Percentiles rank a stretch among this genome's conserved stretches.
These are phyloP conservation scores for Sprattus sprattus DNA, from an alignment of 2,113 vertebrate genomes.

Conservation along the genomic window DNA sequence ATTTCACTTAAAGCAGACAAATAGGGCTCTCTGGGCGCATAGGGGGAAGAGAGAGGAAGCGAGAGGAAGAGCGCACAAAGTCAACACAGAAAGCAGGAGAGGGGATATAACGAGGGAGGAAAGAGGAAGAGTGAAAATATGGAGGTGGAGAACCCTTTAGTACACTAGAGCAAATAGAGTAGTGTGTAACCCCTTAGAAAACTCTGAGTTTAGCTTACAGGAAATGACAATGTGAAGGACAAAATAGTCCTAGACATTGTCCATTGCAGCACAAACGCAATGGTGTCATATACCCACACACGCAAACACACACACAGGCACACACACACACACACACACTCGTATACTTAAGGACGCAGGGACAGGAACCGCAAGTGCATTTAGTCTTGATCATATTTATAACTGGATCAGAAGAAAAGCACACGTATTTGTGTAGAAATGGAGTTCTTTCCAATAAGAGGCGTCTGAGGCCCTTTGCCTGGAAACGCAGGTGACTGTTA, in stretches of 20 bases:
- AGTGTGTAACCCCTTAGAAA: neutral
- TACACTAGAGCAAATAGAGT: neutral
- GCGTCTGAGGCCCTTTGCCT: slow-evolving; percentile 25
- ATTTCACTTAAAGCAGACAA: slow-evolving; percentile 97
- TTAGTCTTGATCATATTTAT: slow-evolving; percentile 52
- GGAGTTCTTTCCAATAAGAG: slow-evolving; percentile 34
- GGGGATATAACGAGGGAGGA: slow-evolving; percentile 43
- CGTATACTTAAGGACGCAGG: neutral
- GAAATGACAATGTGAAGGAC: neutral
- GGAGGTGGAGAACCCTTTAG: neutral
- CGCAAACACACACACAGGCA: neutral
- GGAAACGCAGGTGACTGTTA: slow-evolving; percentile 35
- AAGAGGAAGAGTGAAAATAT: neutral
- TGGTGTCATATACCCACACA: neutral
- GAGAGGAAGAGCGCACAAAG: neutral
- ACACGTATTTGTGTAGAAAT: slow-evolving; percentile 4
- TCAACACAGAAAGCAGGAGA: neutral
- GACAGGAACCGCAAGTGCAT: neutral
- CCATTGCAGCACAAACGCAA: slow-evolving; percentile 26
- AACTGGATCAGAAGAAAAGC: slow-evolving; percentile 54
- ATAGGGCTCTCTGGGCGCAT: slow-evolving; percentile 79
- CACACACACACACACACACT: neutral
- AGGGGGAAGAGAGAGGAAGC: neutral
- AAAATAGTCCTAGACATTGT: neutral
- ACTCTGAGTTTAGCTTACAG: neutral